These are phyloP conservation scores for Diprion similis DNA, from an alignment of 1,140 invertebrate genomes.

Conservation along the genomic window DNA sequence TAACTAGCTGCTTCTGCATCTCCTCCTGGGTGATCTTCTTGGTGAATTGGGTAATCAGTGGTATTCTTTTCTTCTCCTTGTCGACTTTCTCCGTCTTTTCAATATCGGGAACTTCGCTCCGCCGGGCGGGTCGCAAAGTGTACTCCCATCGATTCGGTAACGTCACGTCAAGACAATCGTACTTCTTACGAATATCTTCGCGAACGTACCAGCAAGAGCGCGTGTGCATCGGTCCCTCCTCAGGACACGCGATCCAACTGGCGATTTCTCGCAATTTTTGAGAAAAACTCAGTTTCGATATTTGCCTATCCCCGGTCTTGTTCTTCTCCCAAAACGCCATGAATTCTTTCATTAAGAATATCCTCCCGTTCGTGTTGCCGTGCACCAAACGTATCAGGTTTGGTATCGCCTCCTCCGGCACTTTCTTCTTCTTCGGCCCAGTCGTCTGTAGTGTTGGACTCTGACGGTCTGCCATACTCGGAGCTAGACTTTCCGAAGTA, in stretches of 20 bases:
- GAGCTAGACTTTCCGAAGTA: constrained; percentile 33
- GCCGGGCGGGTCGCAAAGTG: constrained; percentile 52
- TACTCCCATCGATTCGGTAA: constrained; percentile 67
- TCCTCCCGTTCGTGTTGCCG: constrained; percentile 68
- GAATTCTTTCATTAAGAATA: constrained; percentile 72
- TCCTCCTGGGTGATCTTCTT: constrained; percentile 63
- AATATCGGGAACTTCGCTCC: constrained; percentile 19
- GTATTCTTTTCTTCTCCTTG: constrained; percentile 56
- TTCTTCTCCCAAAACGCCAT: constrained; percentile 63
- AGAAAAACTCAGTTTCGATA: constrained; percentile 60
- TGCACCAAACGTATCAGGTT: constrained; percentile 74
- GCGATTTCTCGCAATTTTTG: constrained; percentile 70
- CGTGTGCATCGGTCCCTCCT: constrained; percentile 63
- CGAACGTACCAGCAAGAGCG: constrained; percentile 75
- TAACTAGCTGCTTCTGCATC: constrained; percentile 54
- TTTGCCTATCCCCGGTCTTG: constrained; percentile 28
- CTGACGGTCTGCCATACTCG: constrained; percentile 31
- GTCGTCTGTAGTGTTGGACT: constrained; percentile 18
- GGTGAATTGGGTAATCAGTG: constrained; percentile 66
- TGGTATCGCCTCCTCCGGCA: constrained; percentile 69
- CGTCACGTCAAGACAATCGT: constrained; percentile 61
- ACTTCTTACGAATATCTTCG: constrained; percentile 65
- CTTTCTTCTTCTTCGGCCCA: constrained; percentile 49
- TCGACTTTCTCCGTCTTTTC: constrained; percentile 39
- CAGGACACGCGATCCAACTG: constrained; percentile 64